Percentiles rank a stretch among this genome's conserved stretches.
These are phyloP conservation scores for Apodemus speciosus DNA, from an alignment of 2,113 vertebrate genomes.

Conservation along the genomic window DNA sequence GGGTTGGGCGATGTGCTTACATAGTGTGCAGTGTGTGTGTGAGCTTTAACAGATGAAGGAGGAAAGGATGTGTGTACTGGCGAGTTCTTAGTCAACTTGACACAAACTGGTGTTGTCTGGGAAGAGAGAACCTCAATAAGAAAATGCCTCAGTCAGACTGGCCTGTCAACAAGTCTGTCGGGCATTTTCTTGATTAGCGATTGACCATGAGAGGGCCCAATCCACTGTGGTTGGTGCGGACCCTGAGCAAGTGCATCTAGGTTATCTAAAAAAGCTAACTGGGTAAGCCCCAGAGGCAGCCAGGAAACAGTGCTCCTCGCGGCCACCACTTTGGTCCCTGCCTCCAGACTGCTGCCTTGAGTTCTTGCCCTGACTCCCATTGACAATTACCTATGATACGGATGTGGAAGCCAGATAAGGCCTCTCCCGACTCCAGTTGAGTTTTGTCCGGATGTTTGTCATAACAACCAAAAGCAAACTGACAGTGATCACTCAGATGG, in stretches of 20 bases:
- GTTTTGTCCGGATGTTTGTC: background rate
- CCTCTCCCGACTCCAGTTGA: background rate
- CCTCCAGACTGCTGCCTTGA: background rate
- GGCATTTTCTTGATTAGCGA: background rate
- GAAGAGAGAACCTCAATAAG: background rate
- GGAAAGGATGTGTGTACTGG: background rate
- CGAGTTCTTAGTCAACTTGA: background rate
- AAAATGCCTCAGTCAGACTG: background rate
- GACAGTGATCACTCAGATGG: conserved; percentile 41
- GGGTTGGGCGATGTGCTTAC: background rate
- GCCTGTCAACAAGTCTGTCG: background rate
- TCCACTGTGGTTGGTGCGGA: background rate
- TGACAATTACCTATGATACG: background rate
- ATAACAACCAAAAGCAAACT: background rate
- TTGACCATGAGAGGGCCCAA: background rate
- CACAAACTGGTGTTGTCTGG: background rate
- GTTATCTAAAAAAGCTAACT: background rate
- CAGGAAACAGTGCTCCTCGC: background rate
- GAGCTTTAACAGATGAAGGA: background rate
- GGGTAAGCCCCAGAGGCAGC: background rate
- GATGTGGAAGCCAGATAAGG: too few species aligned
- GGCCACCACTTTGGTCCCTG: background rate
- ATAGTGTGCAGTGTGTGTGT: background rate
- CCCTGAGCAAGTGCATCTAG: background rate
- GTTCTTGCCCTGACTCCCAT: background rate